A percentile compares a stretch with the other conserved stretches of the same genome.
Conservation (phyloP, 2,113 vertebrate species). For the Amazona vittata region DNA sequence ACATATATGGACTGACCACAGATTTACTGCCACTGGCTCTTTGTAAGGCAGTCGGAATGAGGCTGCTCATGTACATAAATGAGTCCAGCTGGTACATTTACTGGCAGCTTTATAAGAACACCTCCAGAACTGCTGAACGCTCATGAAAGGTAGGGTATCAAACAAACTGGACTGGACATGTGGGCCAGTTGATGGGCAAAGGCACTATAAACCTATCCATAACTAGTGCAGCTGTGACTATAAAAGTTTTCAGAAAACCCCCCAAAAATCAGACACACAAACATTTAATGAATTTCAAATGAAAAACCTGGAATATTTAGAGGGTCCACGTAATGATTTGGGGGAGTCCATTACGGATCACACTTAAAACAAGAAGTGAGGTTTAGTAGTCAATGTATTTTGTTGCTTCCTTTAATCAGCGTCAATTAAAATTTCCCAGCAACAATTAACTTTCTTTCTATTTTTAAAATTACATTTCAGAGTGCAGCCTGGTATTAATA, state of each 20-base stretch:
- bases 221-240: constrained; percentile 84
- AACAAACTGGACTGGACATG: constrained; percentile 79
- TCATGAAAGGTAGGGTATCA: constrained; percentile 80
- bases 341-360: constrained; percentile 22
- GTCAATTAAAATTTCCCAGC: constrained; percentile 60
- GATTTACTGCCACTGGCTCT: constrained; percentile 80
- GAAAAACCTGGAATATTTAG: constrained; percentile 52
- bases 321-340: not conserved
- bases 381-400: constrained; percentile 55
- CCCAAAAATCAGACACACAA: constrained; percentile 75
- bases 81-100: constrained; percentile 86
- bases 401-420: constrained; percentile 69
- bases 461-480: constrained; percentile 63
- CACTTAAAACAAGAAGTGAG: constrained; percentile 66
- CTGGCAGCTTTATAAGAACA: constrained; percentile 80
- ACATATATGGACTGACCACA: constrained; percentile 78
- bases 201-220: constrained; percentile 78
- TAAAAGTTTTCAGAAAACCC: constrained; percentile 77
- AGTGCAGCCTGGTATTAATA: constrained; percentile 22
- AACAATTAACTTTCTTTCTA: constrained; percentile 52
- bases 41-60: constrained; percentile 72
- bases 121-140: constrained; percentile 76
- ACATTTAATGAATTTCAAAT: constrained; percentile 74
- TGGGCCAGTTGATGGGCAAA: constrained; percentile 75
- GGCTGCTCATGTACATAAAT: constrained; percentile 77